Evolutionary conservation across 2,888 invertebrate genomes (phyloP).

Genomic region (Hermaeophaga mercurialis): DNA sequence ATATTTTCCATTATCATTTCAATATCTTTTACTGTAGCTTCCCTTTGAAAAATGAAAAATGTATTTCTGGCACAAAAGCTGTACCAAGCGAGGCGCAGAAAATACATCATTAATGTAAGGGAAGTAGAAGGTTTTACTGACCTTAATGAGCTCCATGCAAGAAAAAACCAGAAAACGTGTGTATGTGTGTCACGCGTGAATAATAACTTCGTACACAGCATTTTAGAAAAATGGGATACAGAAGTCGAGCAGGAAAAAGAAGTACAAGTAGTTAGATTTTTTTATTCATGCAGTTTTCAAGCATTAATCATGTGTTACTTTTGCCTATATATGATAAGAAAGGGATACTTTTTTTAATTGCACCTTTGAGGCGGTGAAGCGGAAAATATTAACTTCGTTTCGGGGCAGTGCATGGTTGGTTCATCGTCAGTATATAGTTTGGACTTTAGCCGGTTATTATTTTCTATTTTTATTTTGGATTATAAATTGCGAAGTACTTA

Average conservation of each 20-base stretch:
- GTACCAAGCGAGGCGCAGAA: slow-evolving; percentile 2
- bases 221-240: slow-evolving; percentile 20
- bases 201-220: slow-evolving; percentile 25
- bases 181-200: slow-evolving; percentile 37
- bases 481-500: too few relatives aligned
- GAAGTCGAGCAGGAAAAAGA: neutral
- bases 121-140: slow-evolving; percentile 36
- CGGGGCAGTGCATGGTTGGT: too few relatives aligned
- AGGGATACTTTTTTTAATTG: too few relatives aligned
- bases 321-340: too few relatives aligned
- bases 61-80: slow-evolving; percentile 21
- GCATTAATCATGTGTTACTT: too few relatives aligned
- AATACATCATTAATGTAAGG: slow-evolving; percentile 24
- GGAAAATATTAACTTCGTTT: too few relatives aligned
- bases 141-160: slow-evolving; percentile 41
- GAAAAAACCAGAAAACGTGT: slow-evolving; percentile 25
- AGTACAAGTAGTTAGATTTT: too few relatives aligned
- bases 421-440: too few relatives aligned
- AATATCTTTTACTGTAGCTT: slow-evolving; percentile 3
- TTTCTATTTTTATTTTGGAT: too few relatives aligned
- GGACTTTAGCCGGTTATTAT: too few relatives aligned
- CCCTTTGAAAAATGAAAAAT: slow-evolving; percentile 18
- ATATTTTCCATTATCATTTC: slow-evolving; percentile 7
- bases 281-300: too few relatives aligned
- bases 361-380: too few relatives aligned